Conservation (phyloP, 1,140 invertebrate genomes). For the Zaprionus taronus region DNA sequence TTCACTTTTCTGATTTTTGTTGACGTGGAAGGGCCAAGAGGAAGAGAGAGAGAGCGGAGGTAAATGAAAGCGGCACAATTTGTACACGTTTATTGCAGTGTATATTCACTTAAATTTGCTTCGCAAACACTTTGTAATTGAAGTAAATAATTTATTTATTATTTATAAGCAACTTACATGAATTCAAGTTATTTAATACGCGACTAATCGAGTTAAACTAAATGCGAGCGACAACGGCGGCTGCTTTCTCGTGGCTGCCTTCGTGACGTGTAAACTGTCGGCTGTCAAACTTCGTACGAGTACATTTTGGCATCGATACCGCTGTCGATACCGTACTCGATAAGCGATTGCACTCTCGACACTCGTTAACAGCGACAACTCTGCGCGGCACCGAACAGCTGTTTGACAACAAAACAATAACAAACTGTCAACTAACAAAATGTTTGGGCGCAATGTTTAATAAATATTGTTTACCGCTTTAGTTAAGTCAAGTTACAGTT, state of each 20-base stretch:
- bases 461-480: neutral
- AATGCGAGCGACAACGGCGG: conserved; percentile 33
- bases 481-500: neutral
- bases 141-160: neutral
- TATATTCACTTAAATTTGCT: conserved; percentile 18
- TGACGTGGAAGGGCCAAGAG: conserved; percentile 73
- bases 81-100: neutral
- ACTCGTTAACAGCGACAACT: conserved; percentile 6
- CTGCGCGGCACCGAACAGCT: conserved; percentile 35
- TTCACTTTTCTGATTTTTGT: conserved; percentile 71
- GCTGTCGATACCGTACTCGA: neutral
- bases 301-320: conserved; percentile 31
- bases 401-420: conserved; percentile 58
- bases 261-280: conserved; percentile 78
- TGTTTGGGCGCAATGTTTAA: conserved; percentile 5
- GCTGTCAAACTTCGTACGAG: conserved; percentile 62
- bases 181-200: conserved; percentile 46
- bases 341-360: neutral
- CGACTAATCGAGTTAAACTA: conserved; percentile 48
- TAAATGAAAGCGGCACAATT: conserved; percentile 13
- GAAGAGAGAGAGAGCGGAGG: conserved; percentile 10
- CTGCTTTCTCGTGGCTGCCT: conserved; percentile 67
- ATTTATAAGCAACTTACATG: conserved; percentile 63
- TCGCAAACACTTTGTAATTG: neutral
- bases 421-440: conserved; percentile 28